phyloP scores from a whole-genome alignment of 2,113 vertebrate genomes.

The Syngnathus floridae region DNA sequence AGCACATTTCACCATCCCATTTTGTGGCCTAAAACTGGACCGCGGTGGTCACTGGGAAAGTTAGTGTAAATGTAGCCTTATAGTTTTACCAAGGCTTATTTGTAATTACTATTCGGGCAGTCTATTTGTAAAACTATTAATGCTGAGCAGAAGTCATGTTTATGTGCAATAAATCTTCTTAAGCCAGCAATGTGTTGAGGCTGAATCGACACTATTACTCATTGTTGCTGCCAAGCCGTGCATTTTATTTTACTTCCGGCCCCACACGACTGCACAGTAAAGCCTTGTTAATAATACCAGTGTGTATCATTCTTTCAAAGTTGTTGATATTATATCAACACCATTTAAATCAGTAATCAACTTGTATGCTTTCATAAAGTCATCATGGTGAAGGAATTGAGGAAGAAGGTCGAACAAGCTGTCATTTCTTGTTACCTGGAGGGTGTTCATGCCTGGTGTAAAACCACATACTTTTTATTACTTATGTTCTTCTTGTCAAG shows the following conservation, averaged over 20 bases:
- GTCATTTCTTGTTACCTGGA: constrained; percentile 36
- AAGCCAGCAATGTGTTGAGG: not conserved
- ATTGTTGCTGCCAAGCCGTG: not conserved
- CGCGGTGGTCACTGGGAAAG: no score
- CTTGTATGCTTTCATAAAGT: constrained; percentile 2
- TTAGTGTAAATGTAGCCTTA: no score
- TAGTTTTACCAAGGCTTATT: no score
- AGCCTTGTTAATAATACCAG: not conserved
- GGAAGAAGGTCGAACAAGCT: constrained; percentile 18
- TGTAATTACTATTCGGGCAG: no score
- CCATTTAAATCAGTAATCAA: not conserved
- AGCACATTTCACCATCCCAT: no score
- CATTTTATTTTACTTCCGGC: not conserved
- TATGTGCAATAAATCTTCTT: not conserved
- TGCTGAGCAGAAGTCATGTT: no score
- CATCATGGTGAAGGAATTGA: constrained; percentile 2
- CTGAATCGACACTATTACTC: not conserved
- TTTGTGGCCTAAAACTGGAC: no score
- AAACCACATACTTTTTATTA: constrained; percentile 32
- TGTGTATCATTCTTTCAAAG: not conserved
- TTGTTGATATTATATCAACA: not conserved
- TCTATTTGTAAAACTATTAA: no score
- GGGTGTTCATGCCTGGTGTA: constrained; percentile 43
- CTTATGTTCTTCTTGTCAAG: constrained; percentile 46
- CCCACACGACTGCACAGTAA: not conserved